A percentile compares a stretch with the other conserved stretches of the same genome.
Conservation (phyloP, 2,113 vertebrate genomes). For the Hassar affinis region DNA sequence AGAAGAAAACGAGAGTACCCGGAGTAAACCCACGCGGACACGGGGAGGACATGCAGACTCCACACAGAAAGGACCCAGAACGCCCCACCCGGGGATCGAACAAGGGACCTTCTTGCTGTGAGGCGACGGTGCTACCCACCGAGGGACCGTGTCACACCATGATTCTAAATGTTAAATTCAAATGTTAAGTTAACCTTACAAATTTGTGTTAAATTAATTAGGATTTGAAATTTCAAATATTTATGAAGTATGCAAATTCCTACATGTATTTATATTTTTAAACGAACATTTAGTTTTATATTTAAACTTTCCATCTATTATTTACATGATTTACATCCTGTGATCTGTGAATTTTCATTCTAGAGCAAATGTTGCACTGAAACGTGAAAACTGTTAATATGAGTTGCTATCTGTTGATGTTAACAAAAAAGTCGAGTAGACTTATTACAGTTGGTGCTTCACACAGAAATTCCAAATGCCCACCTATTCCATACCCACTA, state of each 20-base stretch:
- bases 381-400: background rate
- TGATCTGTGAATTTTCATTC: background rate
- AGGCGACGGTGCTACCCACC: too few species aligned
- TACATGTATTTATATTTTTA: background rate
- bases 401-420: background rate
- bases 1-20: too few species aligned
- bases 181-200: background rate
- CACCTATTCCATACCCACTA: background rate
- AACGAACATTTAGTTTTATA: background rate
- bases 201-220: background rate
- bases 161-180: background rate
- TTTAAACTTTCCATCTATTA: background rate
- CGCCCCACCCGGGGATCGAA: too few species aligned
- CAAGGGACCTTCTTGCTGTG: too few species aligned
- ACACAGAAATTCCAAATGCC: background rate
- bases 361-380: background rate
- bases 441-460: background rate
- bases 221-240: background rate
- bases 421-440: background rate
- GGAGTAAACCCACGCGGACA: too few species aligned
- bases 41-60: too few species aligned
- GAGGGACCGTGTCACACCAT: too few species aligned
- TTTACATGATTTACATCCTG: background rate
- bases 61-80: too few species aligned
- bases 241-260: background rate